Evolutionary conservation across 2,797 vertebrate species (phyloP), one percentile per base, ranked within the genome.

Genomic region (Choloepus didactylus): DNA sequence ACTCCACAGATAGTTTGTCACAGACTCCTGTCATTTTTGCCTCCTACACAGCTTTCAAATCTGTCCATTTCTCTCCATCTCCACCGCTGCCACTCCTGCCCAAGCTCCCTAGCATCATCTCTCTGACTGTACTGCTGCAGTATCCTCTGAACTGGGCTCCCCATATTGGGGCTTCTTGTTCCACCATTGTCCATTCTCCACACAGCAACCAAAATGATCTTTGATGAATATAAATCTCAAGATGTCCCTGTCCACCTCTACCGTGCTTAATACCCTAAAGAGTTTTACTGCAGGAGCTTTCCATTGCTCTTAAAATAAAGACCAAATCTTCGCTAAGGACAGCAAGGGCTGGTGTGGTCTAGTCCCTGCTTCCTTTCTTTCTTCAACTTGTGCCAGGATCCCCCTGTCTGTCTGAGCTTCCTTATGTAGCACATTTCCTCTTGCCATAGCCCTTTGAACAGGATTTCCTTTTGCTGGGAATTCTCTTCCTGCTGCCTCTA

Each of bases 201-300:
- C 62, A 21, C 27, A 72, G 80, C 35, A 38, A 82, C 38, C 70
- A 77, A 18, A 64, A 64, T 64, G 23, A 83, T 56, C 15, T 35
- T 76, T 70, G 46, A 11, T 77, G 62, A 96, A 69, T 35, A 46
- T 5, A 35, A 6, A 92, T 70, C 70, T 86, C 62, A 86, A 64
- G 54, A 11, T 56, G 27, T 87, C 35, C 51, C 14, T 76, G 46
- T 51, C 35, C 25, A 62, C 29, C 7, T n/a, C 25, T 1, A 62
- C 60, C 35, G 14, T 56, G 10, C 49, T 23, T 83, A 77, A 87
- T 94, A 76, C 56, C 21, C 49, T 44, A 70, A 23, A 38, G 73
- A 80, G 51, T 92, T 92, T 85, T 92, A 80, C 23, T 81, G 85
- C 23, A 62, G 35, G n/a, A 77, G 62, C 38, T 75, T 80, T 16